Base-by-base conservation (phyloP, 2,797 vertebrate species). In the Phalloptychus januarius region DNA sequence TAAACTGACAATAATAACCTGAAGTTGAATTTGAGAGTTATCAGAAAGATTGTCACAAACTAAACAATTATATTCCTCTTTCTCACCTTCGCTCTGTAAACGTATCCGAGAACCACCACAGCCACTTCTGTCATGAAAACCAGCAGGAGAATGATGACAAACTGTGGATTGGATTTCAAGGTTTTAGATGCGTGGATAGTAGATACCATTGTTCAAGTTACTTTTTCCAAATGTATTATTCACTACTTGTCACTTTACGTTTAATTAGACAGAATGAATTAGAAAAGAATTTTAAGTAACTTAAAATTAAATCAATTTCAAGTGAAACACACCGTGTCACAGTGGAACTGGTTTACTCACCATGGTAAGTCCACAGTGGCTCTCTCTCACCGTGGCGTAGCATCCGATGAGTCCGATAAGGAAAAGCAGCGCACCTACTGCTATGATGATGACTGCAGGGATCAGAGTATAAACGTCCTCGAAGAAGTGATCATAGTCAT, bases 401-500 rank as follows among this genome's bases (percentile, higher is more conserved):
- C 98, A 99, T 7, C 98, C 98, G 11, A 99, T 98, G 0, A 99
- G 95, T 8, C 98, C 98, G 2, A 98, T 97, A n/a, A 99, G 95
- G 82, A 99, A 99, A 0, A 99, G 96, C 33, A 99, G 95, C 0
- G 97, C 96, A 28, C 98, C 98, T 0, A 97, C 97, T 0, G 95
- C 97, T 46, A 99, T 98, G 88, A 99, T 98, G 70, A 97, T 94
- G 12, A 99, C 96, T 0, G 97, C 97, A 56, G 98, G 98, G 84
- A 99, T 96, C n/a, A 99, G 94, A 0, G 97, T 99, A 84, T 99
- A 99, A 63, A 98, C 94, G 1, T 99, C 98, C 88, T 99, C 97
- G 72, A 99, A 98, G 95, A 99, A 99, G 82, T 99, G 98, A 76
- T 98, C 97, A 0, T 98, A 99, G 91, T 99, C 97, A 5, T 99